Evolutionary conservation across 2,797 vertebrate genomes (phyloP).

Genomic region (Bradypus variegatus): DNA sequence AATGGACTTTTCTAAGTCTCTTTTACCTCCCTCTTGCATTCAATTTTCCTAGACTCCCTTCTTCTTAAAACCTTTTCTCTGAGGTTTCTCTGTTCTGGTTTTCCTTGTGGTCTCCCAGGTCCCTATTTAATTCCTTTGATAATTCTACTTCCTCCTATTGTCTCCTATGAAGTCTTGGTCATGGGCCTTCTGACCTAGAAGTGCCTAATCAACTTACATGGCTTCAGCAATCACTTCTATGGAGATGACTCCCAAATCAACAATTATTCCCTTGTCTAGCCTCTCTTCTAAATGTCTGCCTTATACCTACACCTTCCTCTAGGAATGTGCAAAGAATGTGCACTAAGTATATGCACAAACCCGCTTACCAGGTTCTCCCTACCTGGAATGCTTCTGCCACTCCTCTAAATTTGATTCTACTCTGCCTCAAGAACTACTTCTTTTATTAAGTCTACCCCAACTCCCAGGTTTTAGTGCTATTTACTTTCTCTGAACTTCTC

Average conservation of each 20-base stretch:
- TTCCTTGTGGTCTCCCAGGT: background rate
- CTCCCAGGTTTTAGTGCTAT: background rate
- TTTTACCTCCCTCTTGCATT: background rate
- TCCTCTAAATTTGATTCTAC: background rate
- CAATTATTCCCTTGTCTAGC: background rate
- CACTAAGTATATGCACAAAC: background rate
- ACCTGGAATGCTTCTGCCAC: background rate
- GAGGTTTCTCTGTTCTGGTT: background rate
- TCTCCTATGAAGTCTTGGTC: background rate
- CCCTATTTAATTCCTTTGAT: background rate
- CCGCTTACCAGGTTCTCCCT: background rate
- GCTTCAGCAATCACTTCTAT: background rate
- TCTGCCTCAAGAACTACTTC: background rate
- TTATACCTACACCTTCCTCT: background rate
- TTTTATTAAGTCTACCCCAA: background rate
- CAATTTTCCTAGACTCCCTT: background rate
- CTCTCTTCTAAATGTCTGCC: background rate
- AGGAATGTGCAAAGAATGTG: background rate
- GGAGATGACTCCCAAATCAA: background rate
- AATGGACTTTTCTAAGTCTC: background rate
- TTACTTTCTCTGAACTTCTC: background rate
- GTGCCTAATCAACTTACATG: background rate
- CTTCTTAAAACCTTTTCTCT: background rate
- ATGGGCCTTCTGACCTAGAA: background rate
- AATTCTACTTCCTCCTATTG: background rate